Percentiles rank a stretch among this genome's conserved stretches.
Conservation (phyloP, 2,888 invertebrate genomes). For the Microctonus aethiopoides region DNA sequence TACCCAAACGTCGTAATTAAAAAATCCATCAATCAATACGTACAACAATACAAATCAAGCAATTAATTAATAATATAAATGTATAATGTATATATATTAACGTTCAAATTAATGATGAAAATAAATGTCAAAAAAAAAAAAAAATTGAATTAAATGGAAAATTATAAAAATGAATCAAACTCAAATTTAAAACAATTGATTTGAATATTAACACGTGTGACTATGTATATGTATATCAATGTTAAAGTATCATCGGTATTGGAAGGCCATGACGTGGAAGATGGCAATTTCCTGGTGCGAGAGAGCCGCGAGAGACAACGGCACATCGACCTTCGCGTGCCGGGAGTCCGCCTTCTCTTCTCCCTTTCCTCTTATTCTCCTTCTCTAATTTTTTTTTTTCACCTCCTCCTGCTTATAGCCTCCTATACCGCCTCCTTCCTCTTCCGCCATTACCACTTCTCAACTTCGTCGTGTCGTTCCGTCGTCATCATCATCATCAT, state of each 20-base stretch:
- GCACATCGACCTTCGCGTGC: conserved; percentile 61
- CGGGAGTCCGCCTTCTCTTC: conserved; percentile 51
- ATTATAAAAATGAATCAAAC: not conserved
- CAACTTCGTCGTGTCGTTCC: not conserved
- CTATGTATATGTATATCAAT: conserved; percentile 23
- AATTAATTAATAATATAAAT: not conserved
- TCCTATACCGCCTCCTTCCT: conserved; percentile 8
- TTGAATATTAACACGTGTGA: conserved; percentile 19
- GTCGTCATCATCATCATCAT: conserved; percentile 19
- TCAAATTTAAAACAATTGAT: conserved; percentile 3
- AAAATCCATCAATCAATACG: not conserved
- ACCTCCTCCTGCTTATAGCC: not conserved
- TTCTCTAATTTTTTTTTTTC: conserved; percentile 7
- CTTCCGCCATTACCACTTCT: not conserved
- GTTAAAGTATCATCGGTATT: conserved; percentile 31
- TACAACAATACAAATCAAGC: not conserved
- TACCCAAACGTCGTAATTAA: too few relatives aligned
- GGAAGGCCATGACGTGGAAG: conserved; percentile 41
- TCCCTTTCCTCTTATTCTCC: conserved; percentile 32
- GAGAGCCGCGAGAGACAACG: conserved; percentile 47
- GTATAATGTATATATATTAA: too few relatives aligned
- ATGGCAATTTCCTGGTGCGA: conserved; percentile 47
- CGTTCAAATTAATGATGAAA: not conserved
- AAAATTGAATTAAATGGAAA: not conserved
- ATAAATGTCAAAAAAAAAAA: not conserved